Evolutionary conservation across 2,113 vertebrate species (phyloP).

Genomic region (Caracal caracal): DNA sequence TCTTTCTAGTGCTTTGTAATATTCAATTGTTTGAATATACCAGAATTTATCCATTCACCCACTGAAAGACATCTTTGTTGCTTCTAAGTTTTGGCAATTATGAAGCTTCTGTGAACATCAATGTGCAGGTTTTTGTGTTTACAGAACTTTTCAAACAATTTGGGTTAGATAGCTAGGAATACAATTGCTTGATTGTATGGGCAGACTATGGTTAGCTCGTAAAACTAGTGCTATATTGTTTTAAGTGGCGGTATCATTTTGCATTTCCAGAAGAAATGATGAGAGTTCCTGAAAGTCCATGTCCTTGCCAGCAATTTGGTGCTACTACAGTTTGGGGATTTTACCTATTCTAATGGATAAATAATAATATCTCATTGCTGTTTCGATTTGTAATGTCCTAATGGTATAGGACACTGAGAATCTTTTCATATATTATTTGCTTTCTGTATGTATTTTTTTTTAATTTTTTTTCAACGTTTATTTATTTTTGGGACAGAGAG

Average conservation of each 20-base stretch:
- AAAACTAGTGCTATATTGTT: background rate
- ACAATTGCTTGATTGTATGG: background rate
- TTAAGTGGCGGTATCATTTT: background rate
- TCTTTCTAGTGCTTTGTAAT: background rate
- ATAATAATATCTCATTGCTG: background rate
- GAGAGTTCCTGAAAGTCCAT: background rate
- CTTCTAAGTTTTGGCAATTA: background rate
- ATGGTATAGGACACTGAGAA: too few relatives aligned
- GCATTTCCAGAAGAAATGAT: background rate
- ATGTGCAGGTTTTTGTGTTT: background rate
- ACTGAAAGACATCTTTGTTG: background rate
- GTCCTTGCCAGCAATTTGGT: background rate
- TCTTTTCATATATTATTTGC: background rate
- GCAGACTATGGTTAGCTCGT: background rate
- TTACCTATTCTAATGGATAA: background rate
- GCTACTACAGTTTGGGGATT: background rate
- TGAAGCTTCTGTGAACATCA: background rate
- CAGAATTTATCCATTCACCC: background rate
- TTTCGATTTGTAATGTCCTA: background rate
- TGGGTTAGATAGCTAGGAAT: background rate
- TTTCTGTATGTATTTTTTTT: background rate
- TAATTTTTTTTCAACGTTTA: too few relatives aligned
- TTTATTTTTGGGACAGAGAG: too few relatives aligned
- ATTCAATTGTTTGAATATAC: background rate
- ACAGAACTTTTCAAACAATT: background rate